Conservation (phyloP, 2,113 vertebrate species). For the Emydocephalus ijimae region DNA sequence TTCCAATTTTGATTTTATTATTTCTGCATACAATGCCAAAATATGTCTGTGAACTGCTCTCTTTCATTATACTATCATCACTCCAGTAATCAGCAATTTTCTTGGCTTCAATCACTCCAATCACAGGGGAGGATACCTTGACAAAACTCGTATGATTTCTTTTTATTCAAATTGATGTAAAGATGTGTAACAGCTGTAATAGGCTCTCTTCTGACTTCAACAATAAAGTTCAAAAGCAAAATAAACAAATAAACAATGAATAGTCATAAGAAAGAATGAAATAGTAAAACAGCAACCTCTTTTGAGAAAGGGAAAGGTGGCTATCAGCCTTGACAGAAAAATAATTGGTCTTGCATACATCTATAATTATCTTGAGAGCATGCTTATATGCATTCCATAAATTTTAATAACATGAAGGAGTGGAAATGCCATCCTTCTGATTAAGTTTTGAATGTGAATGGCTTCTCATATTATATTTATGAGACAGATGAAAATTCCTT, state of each 20-base stretch:
- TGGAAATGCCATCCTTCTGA: neutral
- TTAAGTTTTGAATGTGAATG: neutral
- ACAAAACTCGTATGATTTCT: neutral
- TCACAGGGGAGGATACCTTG: neutral
- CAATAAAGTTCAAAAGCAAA: neutral
- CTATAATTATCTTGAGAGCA: rapidly evolving
- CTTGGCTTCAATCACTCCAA: neutral
- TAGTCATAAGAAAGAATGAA: neutral
- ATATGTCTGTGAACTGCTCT: neutral
- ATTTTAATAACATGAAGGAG: conserved; percentile 12
- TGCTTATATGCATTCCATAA: neutral
- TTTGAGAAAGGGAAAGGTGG: neutral
- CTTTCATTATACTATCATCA: neutral
- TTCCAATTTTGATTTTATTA: neutral
- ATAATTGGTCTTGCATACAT: conserved; percentile 5
- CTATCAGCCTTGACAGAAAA: conserved; percentile 18
- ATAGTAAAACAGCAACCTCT: neutral
- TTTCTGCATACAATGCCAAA: neutral
- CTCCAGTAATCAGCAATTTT: neutral
- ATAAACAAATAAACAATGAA: neutral
- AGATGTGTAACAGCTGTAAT: neutral
- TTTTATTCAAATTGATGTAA: neutral
- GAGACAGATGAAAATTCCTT: neutral
- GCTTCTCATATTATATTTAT: neutral
- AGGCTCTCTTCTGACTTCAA: neutral